Base-by-base conservation (phyloP, 2,113 vertebrate genomes). In the Myocastor coypus region DNA sequence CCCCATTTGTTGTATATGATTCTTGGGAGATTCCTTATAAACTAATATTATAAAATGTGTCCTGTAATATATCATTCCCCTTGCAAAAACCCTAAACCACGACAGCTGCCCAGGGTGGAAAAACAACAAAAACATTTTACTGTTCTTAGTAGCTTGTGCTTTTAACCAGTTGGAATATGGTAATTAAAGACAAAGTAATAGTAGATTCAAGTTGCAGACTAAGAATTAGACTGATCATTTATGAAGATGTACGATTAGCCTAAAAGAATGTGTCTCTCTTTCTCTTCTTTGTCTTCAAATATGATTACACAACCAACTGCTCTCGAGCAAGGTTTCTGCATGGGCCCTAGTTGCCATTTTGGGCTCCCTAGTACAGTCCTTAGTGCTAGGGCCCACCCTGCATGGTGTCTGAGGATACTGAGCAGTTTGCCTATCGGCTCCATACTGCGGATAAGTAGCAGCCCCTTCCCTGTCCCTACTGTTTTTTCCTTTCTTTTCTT, bases 141-240 rank as follows among this genome's bases (percentile, higher is more conserved):
- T 92, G 37, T 50, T 75, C 83, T 80, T 92, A 81, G 37, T 85
- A 92, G 86, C 75, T 46, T 24, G 9, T 61, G 2, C 61, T 63
- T 78, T 93, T 91, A 75, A 83, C 96, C 69, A 83, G 22, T 46
- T 89, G 26, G n/a, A 68, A 80, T 75, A 63, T 57, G 85, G 7
- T 57, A 46, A 77, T 77, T 77, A 64, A 96, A 75, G 37, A 82
- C 87, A 95, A 90, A 75, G 61, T 80, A 91, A 75, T 55, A 77
- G 34, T 77, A 34, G 52, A n/a, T 34, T 37, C 17, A 63, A 68
- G 59, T 77, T 93, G 37, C 83, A 34, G 13, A 75, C 94, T 93
- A 30, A 28, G 63, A 68, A 94, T 68, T 73, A 40, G 16, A 69
- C 55, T 87, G 30, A 50, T 46, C 66, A 85, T 94, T 81, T 83